Base-by-base conservation (phyloP, 1,140 invertebrate genomes). In the Globodera rostochiensis region DNA sequence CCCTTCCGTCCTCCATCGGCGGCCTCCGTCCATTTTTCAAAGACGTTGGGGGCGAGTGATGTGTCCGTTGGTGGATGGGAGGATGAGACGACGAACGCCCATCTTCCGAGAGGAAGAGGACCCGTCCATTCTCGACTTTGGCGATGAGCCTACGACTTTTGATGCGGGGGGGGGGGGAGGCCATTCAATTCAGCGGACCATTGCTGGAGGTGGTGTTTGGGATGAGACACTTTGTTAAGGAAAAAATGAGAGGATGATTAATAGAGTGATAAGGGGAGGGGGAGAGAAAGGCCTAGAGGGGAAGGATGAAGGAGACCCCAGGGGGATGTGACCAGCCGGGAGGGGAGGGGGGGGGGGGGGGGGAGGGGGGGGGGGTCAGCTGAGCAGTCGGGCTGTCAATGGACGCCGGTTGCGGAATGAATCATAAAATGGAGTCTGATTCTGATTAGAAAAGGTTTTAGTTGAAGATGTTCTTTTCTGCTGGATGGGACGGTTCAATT, bases 1-100 rank as follows among this genome's bases (percentile, higher is more conserved):
- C 19, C 19, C 57, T 19, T 60, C 15, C 57, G 11, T 5, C 57
- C 15, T 19, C 15, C 57, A 60, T 13, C 57, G 57, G 9, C 57
- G 57, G 57, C 57, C 57, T 60, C 57, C 57, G 57, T 60, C 57
- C 57, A 60, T 60, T 60, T 60, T 60, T 60, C 57, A 60, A 60
- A 60, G 57, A 60, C 57, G 57, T 11, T 60, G 57, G 19, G 57
- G 11, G 11, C 11, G 57, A 15, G 19, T 19, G 57, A 60, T 60
- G 15, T 60, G 57, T 60, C 57, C 57, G 57, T 60, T 60, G 11
- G 57, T 13, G 15, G 57, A 15, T 60, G 57, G 11, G 25, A 36
- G 13, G 57, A 60, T 60, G 57, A 60, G 57, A 60, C 57, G 57
- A 60, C 57, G 57, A 60, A 60, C 57, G 15, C 57, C 57, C 57